Percentiles rank a stretch among this genome's conserved stretches.
phyloP scores from a whole-genome alignment of 1,140 invertebrate genomes.

The Drosophila trapezifrons region DNA sequence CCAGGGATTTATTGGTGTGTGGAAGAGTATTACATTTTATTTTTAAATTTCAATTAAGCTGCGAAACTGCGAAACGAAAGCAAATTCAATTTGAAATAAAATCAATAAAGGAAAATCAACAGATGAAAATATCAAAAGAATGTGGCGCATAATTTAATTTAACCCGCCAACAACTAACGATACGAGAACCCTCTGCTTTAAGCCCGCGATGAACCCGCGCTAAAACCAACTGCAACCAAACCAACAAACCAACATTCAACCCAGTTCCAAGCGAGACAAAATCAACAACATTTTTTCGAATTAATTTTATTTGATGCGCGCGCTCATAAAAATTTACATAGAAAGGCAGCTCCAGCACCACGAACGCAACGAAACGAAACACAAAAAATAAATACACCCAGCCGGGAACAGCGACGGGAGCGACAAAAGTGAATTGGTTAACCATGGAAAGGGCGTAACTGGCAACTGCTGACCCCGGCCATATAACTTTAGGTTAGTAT shows the following conservation, averaged over 20 bases:
- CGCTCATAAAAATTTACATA: conserved; percentile 79
- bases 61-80: conserved; percentile 11
- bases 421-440: conserved; percentile 64
- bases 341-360: conserved; percentile 54
- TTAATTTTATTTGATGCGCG: conserved; percentile 77
- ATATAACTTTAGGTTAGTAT: conserved; percentile 80
- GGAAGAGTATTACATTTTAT: conserved; percentile 3
- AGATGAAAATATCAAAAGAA: conserved; percentile 37
- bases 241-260: conserved; percentile 4
- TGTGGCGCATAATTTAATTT: conserved; percentile 33
- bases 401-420: conserved; percentile 36
- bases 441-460: conserved; percentile 62
- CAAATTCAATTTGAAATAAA: conserved; percentile 25
- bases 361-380: not conserved
- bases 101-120: conserved; percentile 29
- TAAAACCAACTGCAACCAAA: conserved; percentile 49
- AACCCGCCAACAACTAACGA: conserved; percentile 13
- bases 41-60: conserved; percentile 14
- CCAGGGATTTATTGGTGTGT: conserved; percentile 2
- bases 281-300: conserved; percentile 65
- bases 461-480: conserved; percentile 72
- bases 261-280: conserved; percentile 45
- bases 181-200: conserved; percentile 6
- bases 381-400: conserved; percentile 42
- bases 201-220: conserved; percentile 4